phyloP scores from a whole-genome alignment of 2,113 vertebrate genomes.

The Xiphophorus maculatus region DNA sequence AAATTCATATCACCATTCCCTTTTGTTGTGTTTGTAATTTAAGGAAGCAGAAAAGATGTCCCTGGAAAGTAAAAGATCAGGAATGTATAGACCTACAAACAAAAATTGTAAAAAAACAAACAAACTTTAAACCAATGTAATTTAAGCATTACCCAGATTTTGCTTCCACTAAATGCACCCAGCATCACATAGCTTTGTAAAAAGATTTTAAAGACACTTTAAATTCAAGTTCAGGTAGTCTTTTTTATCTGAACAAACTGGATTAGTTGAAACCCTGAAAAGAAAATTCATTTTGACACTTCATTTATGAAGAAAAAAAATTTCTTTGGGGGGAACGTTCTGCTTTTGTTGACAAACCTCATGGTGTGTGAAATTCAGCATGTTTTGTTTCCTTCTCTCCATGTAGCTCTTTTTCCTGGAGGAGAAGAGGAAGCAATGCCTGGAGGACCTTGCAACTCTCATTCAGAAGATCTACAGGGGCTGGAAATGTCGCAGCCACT shows the following conservation, averaged over 20 bases:
- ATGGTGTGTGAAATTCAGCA: background rate
- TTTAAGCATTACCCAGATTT: background rate
- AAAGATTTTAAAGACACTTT: no score
- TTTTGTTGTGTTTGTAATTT: no score
- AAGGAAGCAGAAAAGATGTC: no score
- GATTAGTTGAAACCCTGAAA: background rate
- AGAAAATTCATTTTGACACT: no score
- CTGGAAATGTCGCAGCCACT: constrained; percentile 90
- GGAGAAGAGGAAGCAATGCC: constrained; percentile 87
- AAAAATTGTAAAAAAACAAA: no score
- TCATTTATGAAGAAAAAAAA: no score
- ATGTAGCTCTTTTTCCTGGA: constrained; percentile 92
- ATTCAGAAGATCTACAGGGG: constrained; percentile 97
- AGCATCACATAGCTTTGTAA: background rate
- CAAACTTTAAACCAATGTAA: background rate
- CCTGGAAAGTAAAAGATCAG: no score
- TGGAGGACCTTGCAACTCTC: constrained; percentile 92
- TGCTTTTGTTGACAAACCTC: background rate
- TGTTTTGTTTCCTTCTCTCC: background rate
- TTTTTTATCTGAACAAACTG: background rate
- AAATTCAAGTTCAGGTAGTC: no score
- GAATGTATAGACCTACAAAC: no score
- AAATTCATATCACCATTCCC: no score
- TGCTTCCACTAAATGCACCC: background rate
- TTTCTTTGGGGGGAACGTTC: background rate